Base-by-base conservation (phyloP, 2,888 invertebrate genomes). In the Agrenia bidenticulata region DNA sequence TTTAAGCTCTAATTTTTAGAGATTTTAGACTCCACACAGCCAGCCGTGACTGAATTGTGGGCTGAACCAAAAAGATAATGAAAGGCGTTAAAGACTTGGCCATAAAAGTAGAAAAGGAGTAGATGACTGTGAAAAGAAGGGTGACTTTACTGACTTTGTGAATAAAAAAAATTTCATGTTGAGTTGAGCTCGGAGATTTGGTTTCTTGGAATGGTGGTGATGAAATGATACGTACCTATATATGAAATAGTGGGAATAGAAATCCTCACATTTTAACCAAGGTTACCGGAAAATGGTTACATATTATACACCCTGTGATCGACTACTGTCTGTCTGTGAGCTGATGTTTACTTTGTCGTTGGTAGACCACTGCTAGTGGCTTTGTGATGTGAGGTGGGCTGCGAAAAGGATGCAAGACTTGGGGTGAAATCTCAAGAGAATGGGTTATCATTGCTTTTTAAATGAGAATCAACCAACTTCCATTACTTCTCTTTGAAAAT, bases 371-470 rank as follows among this genome's bases (percentile, higher is more conserved):
- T 23, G 21, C 17, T 51, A 23, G 23, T 51, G 21, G 4, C 23
- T 51, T 51, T 51, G 26, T 57, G 53, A 51, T 57, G 63, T 53
- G 21, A 53, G 57, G 57, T 57, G 27, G 45, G 11, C 4, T 32
- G 32, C 32, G 32, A 17, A 24, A 45, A 55, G 49, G n/a, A n/a
- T n/a, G 21, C 32, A 41, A 39, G 56, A 42, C 49, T 49, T 51
- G 56, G 59, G 59, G 55, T 63, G 58, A 32, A 63, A 21, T 59
- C 72, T 69, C 69, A 19, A 42, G 72, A 72, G 72, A 67, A 61
- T 61, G 64, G 69, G 64, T 72, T 64, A 69, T 55, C 72, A 72
- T 72, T 72, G 67, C 72, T 69, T 71, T 69, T 71, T 66, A 71
- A 68, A 71, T 71, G 71, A 71, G 71, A 71, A 68, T 68, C 68